Conservation (phyloP, 2,797 vertebrate species). For the Mormyrus hasselquistii region DNA sequence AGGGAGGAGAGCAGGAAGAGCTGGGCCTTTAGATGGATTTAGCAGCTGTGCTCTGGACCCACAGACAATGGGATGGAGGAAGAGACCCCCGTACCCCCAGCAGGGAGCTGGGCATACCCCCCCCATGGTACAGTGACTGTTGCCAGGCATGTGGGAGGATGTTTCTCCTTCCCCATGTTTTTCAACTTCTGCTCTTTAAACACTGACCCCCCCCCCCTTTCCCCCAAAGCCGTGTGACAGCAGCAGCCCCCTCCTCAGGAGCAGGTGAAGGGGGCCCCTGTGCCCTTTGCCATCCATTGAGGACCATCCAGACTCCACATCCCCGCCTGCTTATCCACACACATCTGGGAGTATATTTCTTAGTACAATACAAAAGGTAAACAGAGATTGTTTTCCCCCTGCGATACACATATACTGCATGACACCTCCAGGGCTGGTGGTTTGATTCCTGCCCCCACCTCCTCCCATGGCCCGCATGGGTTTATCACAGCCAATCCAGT, state of each 20-base stretch:
- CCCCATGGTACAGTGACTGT: not conserved
- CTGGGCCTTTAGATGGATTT: not conserved
- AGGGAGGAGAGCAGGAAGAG: not conserved
- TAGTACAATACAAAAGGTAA: not conserved
- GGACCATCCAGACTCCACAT: not conserved
- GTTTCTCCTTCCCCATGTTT: not conserved
- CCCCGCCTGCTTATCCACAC: not conserved
- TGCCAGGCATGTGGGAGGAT: not conserved
- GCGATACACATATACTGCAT: not conserved
- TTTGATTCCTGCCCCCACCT: not conserved
- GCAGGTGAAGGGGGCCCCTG: not conserved
- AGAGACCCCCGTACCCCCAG: not conserved
- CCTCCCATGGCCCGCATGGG: not conserved
- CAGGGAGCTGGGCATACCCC: not conserved
- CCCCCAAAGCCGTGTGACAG: not conserved
- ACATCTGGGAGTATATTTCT: not conserved
- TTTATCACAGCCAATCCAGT: not conserved
- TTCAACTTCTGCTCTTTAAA: not conserved
- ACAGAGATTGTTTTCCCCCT: not conserved
- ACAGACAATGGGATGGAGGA: not conserved
- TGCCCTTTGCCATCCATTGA: not conserved
- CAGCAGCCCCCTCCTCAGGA: not conserved
- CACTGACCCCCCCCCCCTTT: not conserved
- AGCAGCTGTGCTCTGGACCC: not conserved
- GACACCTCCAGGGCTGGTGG: not conserved